Percentiles rank a stretch among this genome's conserved stretches.
These are phyloP conservation scores for Podabrus alpinus DNA, from an alignment of 2,888 invertebrate species.

Conservation along the genomic window DNA sequence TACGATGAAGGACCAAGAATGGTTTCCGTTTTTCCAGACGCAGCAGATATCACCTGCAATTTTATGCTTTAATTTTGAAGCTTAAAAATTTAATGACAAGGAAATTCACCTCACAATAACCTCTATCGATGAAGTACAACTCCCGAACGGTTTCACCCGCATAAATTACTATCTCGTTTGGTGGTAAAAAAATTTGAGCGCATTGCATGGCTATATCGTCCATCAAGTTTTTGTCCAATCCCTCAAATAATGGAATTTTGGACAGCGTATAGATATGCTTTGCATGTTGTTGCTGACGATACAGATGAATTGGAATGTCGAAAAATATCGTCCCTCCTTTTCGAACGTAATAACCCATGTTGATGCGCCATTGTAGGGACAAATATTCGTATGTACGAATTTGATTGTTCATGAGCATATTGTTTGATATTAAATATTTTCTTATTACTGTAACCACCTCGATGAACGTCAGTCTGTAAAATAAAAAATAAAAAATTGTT, in stretches of 20 bases:
- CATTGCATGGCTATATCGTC: conserved; percentile 26
- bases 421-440: conserved; percentile 33
- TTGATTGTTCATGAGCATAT: conserved; percentile 32
- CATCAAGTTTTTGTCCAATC: conserved; percentile 25
- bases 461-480: conserved; percentile 31
- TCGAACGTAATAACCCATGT: conserved; percentile 28
- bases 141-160: conserved; percentile 35
- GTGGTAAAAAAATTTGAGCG: conserved; percentile 29
- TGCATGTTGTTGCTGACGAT: conserved; percentile 31
- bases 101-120: conserved; percentile 37
- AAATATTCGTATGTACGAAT: conserved; percentile 34
- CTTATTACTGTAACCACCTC: conserved; percentile 33
- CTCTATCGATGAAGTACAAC: conserved; percentile 38
- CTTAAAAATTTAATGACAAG: not conserved
- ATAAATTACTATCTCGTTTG: conserved; percentile 37
- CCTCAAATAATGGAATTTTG: conserved; percentile 33
- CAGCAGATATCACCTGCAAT: conserved; percentile 32
- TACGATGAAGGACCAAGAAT: conserved; percentile 31
- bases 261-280: conserved; percentile 29
- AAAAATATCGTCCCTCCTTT: conserved; percentile 27
- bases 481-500: not conserved
- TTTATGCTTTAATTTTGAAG: not conserved
- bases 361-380: conserved; percentile 37
- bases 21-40: conserved; percentile 30
- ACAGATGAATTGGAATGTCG: conserved; percentile 33